Evolutionary conservation across 2,797 vertebrate species (phyloP), one percentile per base, ranked within the genome.

Genomic region (Siniperca scherzeri): DNA sequence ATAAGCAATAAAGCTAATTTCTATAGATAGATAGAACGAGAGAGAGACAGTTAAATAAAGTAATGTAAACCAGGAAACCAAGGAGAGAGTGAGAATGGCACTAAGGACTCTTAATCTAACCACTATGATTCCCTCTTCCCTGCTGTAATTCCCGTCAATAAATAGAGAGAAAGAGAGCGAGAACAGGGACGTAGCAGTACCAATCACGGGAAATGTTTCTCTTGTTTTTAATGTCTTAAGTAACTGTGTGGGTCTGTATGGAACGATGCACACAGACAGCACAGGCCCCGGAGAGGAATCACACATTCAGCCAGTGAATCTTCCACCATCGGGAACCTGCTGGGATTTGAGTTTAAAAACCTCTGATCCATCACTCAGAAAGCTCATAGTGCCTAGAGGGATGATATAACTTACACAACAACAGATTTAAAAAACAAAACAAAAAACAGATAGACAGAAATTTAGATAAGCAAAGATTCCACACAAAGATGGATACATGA

Each of bases 291-390:
- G 70, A 83, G 90, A 88, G 67, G 44, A 72, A 70, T 84, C 80
- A 86, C 71, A 82, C 70, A 89, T 66, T 87, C 86, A 88, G 75
- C 52, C 70, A 83, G 81, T 74, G 82, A 81, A 86, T 92, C 87
- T 74, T 83, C 76, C 73, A 56, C 60, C 70, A 81, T 8, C 67
- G 68, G 25, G 2, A 80, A 55, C 68, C 91, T 80, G 77, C 80
- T 60, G 89, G 83, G 91, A 89, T 79, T 87, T 87, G 69, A 66
- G 74, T 83, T 89, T 75, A 61, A 76, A 81, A 85, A 72, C 52
- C 61, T 79, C 68, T 70, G 73, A 89, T 83, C 78, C 83, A 83
- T 90, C 77, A 68, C 78, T 83, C 61, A 73, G 52, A 73, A 57
- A 65, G 67, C 55, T 62, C 40, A 69, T 10, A 1, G 74, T 6